Evolutionary conservation across 2,888 invertebrate genomes (phyloP), one percentile per base, ranked within the genome.

Genomic region (Platynereis dumerilii): DNA sequence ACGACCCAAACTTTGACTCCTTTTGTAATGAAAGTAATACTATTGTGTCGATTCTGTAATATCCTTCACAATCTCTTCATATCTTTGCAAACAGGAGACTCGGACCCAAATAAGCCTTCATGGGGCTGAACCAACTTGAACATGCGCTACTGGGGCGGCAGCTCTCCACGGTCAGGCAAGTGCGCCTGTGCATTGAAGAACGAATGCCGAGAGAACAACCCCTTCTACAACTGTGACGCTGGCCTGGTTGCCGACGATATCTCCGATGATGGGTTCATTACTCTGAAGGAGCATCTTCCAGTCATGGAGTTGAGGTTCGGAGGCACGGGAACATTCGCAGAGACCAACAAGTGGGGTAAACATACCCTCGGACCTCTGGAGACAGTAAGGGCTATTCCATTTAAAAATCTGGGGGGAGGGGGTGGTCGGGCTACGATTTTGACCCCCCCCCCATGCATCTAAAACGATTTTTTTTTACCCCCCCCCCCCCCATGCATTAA

Each of bases 191-290:
- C 97, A 10, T 89, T 97, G 68, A 87, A 91, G 70, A 94, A 94
- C 28, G 89, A 89, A 74, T 96, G 96, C 78, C 57, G 62, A 20
- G 73, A 74, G 0, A 68, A 69, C 10, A 70, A 72, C 44, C 66
- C 72, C 0, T 76, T 94, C 91, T 98, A 97, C 84, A 96, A 97
- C 85, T 98, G 98, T 81, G 98, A 98, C 84, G 89, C 92, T 0
- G 69, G 68, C 7, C 54, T 68, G 2, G 26, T 34, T 17, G 20
- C 55, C 56, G 57, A 62, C 27, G 62, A 45, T 27, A 17, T 55
- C 2, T 39, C 39, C 2, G 64, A 64, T 29, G 34, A 48, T 53
- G 96, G 96, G 0, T 92, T 69, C 57, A 72, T 83, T 55, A 69
- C 66, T 26, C 80, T 81, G 71, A 84, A 83, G 81, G 93, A 96